phyloP scores from a whole-genome alignment of 2,888 invertebrate genomes.

The Troides oblongomaculatus region DNA sequence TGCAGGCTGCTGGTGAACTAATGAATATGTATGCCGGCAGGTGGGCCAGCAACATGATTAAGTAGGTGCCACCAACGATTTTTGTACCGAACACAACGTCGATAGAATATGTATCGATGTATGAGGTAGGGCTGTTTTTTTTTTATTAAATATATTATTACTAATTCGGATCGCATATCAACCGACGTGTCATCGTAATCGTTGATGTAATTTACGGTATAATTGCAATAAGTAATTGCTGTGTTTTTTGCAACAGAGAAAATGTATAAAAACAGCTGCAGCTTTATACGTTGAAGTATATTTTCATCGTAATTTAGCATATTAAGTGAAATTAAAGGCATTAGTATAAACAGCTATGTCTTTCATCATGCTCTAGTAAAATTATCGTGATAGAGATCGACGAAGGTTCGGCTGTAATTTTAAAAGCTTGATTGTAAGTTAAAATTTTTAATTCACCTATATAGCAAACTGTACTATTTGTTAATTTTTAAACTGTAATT shows the following conservation, averaged over 20 bases:
- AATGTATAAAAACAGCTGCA: background rate
- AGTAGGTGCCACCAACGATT: conserved; percentile 73
- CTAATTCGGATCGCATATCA: conserved; percentile 20
- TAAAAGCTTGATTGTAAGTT: too few species aligned
- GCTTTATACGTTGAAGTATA: background rate
- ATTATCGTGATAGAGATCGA: too few species aligned
- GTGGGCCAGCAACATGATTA: conserved; percentile 67
- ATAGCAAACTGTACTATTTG: too few species aligned
- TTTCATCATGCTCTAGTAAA: too few species aligned
- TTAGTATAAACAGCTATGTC: too few species aligned
- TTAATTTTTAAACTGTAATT: too few species aligned
- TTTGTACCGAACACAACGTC: conserved; percentile 58
- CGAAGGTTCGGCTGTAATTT: too few species aligned
- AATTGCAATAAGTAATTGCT: conserved; percentile 3
- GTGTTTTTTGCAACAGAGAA: background rate
- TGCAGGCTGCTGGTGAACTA: conserved; percentile 59
- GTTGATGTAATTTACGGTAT: conserved; percentile 6
- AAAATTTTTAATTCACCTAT: too few species aligned
- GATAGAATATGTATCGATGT: conserved; percentile 52
- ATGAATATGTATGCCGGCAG: conserved; percentile 78
- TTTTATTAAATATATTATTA: conserved; percentile 47
- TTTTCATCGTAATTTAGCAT: too few species aligned
- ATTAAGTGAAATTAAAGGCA: too few species aligned
- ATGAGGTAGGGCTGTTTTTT: conserved; percentile 44
- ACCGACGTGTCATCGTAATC: conserved; percentile 6